A percentile compares a stretch with the other conserved stretches of the same genome.
Conservation (phyloP, 2,797 vertebrate species). For the Peromyscus eremicus region DNA sequence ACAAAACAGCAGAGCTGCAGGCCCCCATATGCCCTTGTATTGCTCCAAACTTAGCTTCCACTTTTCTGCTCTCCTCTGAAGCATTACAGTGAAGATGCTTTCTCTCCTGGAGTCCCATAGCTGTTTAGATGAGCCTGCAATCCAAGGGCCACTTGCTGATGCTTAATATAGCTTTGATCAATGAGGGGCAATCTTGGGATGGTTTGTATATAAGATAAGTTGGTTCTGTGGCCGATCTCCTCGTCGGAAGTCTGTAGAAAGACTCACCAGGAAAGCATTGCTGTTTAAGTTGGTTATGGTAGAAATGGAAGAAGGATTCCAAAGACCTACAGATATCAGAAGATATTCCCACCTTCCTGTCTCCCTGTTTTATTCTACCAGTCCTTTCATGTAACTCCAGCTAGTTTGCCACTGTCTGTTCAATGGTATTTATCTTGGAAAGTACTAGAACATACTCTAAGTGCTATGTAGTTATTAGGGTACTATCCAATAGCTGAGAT, state of each 20-base stretch:
- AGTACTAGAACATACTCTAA: not conserved
- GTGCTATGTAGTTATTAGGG: not conserved
- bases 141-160: not conserved
- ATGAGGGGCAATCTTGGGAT: not conserved
- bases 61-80: not conserved
- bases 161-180: not conserved
- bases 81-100: not conserved
- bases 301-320: not conserved
- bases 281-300: slow-evolving; percentile 31
- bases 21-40: accelerated
- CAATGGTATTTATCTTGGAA: slow-evolving; percentile 31
- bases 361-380: not conserved
- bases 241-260: not conserved
- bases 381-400: slow-evolving; percentile 39
- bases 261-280: not conserved
- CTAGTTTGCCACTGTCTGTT: not conserved
- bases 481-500: not conserved
- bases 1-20: not conserved
- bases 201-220: not conserved
- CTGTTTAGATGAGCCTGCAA: not conserved
- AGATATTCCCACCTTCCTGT: not conserved
- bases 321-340: not conserved
- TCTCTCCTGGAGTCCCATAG: not conserved
- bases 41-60: not conserved
- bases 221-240: not conserved